Evolutionary conservation across 2,888 invertebrate species (phyloP), one percentile per base, ranked within the genome.

Genomic region (Platycheirus albimanus): DNA sequence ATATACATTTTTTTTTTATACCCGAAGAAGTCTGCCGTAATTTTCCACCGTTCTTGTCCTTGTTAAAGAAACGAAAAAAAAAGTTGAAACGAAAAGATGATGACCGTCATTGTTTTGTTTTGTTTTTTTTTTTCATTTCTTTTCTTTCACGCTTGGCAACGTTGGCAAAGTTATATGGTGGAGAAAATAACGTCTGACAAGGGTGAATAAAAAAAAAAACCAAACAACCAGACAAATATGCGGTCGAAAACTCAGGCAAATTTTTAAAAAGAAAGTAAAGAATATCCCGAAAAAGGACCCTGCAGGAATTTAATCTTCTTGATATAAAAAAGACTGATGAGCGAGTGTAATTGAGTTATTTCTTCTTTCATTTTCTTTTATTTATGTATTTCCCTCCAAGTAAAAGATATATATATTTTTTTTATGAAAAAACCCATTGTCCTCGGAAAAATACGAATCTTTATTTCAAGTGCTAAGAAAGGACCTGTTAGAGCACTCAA

Each of bases 261-360:
- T 11, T 38, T n/a, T 20, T 1, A 19, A 7, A 0, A 56, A 8
- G 1, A 13, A 0, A 8, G 13, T 2, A 17, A 20, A 17, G 41
- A 13, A 52, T 45, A 15, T 58, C 15, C 61, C 19, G 19, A 49
- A 64, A 71, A 56, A 51, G 38, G 41, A 41, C 43, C 76, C 70
- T 66, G n/a, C 66, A 76, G 80, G 61, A 36, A 61, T 81, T 81
- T 66, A 70, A 80, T 80, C 64, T 45, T 47, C 61, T 58, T 67
- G 7, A 33, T n/a, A 41, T n/a, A 41, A 13, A 30, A 38, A 67
- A 41, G 54, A 77, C 61, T 77, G 77, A 81, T 72, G 77, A 72
- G 61, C 66, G 24, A 63, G 33, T 54, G 66, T 67, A 81, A 81
- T 81, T 77, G 71, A 81, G 77, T 81, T 81, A 81, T 81, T 67